phyloP scores from a whole-genome alignment of 2,888 invertebrate genomes.

The Acleris holmiana region DNA sequence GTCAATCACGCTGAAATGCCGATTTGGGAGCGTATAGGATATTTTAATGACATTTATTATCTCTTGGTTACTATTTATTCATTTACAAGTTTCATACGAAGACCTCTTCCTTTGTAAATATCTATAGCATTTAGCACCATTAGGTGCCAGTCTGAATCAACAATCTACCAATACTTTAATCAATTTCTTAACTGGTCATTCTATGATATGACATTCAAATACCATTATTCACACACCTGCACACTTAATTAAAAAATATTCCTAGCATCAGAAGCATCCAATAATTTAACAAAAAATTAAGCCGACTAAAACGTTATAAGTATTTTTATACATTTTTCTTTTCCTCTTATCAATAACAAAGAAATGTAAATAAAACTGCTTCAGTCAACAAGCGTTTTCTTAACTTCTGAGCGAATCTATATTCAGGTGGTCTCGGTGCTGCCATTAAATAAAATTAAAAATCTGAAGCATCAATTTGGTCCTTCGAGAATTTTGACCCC shows the following conservation, averaged over 20 bases:
- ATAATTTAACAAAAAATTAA: neutral
- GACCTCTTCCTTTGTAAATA: too few species aligned
- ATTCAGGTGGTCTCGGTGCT: conserved; percentile 40
- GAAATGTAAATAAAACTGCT: too few species aligned
- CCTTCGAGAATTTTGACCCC: neutral
- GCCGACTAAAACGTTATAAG: too few species aligned
- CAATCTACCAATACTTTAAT: neutral
- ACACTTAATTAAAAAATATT: neutral
- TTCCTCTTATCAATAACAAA: too few species aligned
- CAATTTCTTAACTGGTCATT: conserved; percentile 9
- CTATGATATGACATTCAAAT: neutral
- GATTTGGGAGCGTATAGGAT: too few species aligned
- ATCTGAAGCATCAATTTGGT: neutral
- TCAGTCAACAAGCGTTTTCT: neutral
- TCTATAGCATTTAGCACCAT: too few species aligned
- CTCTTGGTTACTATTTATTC: too few species aligned
- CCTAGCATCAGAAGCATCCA: neutral
- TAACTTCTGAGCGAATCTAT: conserved; percentile 34
- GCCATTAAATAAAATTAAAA: conserved; percentile 13
- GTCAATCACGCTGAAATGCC: too few species aligned
- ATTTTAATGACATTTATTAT: too few species aligned
- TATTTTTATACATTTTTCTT: too few species aligned
- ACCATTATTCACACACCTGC: neutral
- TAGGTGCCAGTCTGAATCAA: neutral
- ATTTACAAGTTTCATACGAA: too few species aligned